Evolutionary conservation across 2,797 vertebrate species (phyloP), one percentile per base, ranked within the genome.

Genomic region (Chaetodon trifasciatus): DNA sequence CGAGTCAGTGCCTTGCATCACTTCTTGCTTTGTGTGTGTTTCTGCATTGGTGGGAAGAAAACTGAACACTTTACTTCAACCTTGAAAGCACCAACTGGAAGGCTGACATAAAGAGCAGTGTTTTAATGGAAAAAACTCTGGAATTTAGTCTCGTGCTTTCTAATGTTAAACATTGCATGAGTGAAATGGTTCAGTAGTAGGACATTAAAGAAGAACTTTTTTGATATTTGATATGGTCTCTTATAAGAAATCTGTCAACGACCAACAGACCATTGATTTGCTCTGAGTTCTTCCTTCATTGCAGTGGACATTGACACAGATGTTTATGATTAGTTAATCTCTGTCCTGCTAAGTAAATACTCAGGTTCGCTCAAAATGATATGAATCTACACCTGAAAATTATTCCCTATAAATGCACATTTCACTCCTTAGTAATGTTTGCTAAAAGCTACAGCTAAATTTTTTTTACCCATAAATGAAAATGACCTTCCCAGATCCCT

Each of bases 31-130:
- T 46, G 47, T 77, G 19, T 66, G 49, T 53, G 56, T 79, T 44
- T 71, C 8, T 39, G 47, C 49, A 58, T 71, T 21, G 12, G 19
- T 50, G 35, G 39, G 10, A n/a, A 74, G 24, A 77, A 74, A 72
- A 61, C 52, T 57, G 8, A 74, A 21, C 60, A 81, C 71, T 83
- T 85, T 67, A 82, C 9, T 28, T 56, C 8, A 56, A 44, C 78
- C 62, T 67, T 79, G 39, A 84, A 82, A 53, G 47, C 12, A 13
- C 40, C 23, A 55, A 74, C 35, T 60, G 35, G 12, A 46, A 82
- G 55, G 17, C 21, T 77, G 40, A 78, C 76, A 60, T 35, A 16
- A 63, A 72, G 8, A 77, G 19, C 15, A 47, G 56, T 50, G 55
- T 70, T 80, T 50, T 49, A 71, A 57, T 21, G 62, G 0, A 17